These are phyloP conservation scores for Phymanthus crucifer DNA, from an alignment of 92 coral and sea anemone species.

Conservation along the genomic window DNA sequence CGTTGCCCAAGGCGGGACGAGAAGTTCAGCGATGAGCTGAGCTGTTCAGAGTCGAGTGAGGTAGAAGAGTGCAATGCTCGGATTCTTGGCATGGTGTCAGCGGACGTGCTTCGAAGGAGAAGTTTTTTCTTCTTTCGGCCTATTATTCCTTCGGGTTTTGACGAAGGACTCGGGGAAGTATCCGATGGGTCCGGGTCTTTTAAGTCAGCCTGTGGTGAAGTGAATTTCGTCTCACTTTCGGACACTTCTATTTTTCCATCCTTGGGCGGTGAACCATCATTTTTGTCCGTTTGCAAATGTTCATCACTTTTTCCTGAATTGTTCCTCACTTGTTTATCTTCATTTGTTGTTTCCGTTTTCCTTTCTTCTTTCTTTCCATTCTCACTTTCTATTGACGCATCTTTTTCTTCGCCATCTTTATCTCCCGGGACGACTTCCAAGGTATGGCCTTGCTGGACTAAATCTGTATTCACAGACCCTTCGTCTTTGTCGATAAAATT, in stretches of 20 bases:
- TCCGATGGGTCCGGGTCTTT: slow-evolving; percentile 7
- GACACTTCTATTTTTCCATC: slow-evolving; percentile 4
- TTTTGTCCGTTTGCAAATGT: not conserved
- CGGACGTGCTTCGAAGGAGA: slow-evolving; percentile 32
- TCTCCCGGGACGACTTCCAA: not conserved
- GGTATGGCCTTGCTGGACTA: not conserved
- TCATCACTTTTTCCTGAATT: not conserved
- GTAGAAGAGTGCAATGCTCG: slow-evolving; percentile 24
- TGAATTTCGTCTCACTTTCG: not conserved
- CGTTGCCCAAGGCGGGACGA: slow-evolving; percentile 50
- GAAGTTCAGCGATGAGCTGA: slow-evolving; percentile 39
- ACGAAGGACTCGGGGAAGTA: slow-evolving; percentile 8
- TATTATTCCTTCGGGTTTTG: slow-evolving; percentile 3
- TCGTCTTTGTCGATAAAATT: too few relatives aligned
- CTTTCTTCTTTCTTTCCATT: not conserved
- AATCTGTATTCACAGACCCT: not conserved
- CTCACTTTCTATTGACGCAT: not conserved
- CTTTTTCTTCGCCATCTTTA: not conserved
- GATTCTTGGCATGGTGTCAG: slow-evolving; percentile 28
- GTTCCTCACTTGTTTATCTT: not conserved
- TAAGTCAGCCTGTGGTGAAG: slow-evolving; percentile 8
- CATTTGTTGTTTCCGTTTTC: not conserved
- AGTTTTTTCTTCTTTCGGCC: slow-evolving; percentile 39
- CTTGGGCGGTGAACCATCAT: not conserved
- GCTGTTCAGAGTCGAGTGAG: slow-evolving; percentile 32